Base-by-base conservation (phyloP, 2,113 vertebrate species). In the Odobenus rosmarus region DNA sequence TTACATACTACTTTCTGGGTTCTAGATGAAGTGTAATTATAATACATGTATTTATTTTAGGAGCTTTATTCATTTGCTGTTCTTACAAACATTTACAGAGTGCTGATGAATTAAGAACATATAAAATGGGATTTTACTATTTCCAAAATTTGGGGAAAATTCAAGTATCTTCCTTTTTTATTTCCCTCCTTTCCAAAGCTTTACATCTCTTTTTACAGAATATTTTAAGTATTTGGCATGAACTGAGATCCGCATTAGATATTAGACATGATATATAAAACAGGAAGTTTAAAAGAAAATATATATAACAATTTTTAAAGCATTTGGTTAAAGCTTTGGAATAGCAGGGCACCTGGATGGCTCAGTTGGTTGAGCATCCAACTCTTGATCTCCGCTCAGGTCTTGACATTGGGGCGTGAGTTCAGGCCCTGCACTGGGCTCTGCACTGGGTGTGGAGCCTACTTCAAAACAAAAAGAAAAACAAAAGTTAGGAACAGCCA, bases 271-370 rank as follows among this genome's bases (percentile, higher is more conserved):
- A 83, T 33, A 92, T 23, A 71, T 59, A 92, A 83, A 88, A 69
- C 18, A 62, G 36, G 36, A 86, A 72, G 62, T 64, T 67, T 36
- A 36, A 46, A 72, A 86, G 28, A 80, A 42, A 33, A 24, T 19
- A 81, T 61, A 91, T n/a, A 51, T 71, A 85, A 86, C 31, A 62
- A 86, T 61, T 92, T 76, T 87, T 87, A 91, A 80, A 86, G 39
- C 26, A 59, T 71, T 90, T 61, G 26, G 24, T 86, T 92, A 69
- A 69, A 80, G 59, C 33, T 61, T 84, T 87, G n/a, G 62, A 87
- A 95, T 28, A 71, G 72, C 10, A 3, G 33, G 16, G 33, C 67
- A 9, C 16, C 16, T 19, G 67, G 16, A 69, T 69, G 67, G 16
- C 67, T 69, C 67, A 69, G 4, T 19, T 69, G 33, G 33, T 69